Conservation (phyloP, 23 tunicate species). For the Trididemnum miniatum region DNA sequence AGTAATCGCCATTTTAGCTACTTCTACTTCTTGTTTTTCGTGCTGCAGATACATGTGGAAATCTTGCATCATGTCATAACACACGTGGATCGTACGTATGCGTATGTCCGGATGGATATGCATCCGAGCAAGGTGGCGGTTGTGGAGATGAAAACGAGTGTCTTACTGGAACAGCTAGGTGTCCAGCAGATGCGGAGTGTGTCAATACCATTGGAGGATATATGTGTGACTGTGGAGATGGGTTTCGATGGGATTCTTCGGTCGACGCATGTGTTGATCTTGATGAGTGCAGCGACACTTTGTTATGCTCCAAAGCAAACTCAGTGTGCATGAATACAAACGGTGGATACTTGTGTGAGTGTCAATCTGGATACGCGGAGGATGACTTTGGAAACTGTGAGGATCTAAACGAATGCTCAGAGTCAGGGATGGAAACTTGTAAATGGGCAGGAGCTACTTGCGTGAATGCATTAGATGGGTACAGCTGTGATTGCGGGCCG, state of each 20-base stretch:
- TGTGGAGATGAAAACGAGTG: constrained; percentile 50
- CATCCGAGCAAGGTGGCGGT: not conserved
- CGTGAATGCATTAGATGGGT: constrained; percentile 31
- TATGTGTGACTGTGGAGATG: constrained; percentile 36
- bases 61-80: not conserved
- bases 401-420: constrained; percentile 41
- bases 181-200: constrained; percentile 35
- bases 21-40: too few relatives aligned
- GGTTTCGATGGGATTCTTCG: constrained; percentile 28
- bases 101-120: constrained; percentile 13
- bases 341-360: constrained; percentile 9
- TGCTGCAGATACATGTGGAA: constrained; percentile 6
- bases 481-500: constrained; percentile 34
- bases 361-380: constrained; percentile 3
- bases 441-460: constrained; percentile 15
- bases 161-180: not conserved
- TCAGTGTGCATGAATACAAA: constrained; percentile 24
- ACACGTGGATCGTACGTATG: constrained; percentile 15
- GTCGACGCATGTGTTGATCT: constrained; percentile 31
- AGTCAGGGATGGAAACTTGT: constrained; percentile 9
- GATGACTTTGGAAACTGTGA: not conserved
- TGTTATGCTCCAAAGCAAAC: not conserved
- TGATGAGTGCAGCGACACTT: constrained; percentile 31
- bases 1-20: too few relatives aligned
- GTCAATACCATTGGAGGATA: constrained; percentile 34